phyloP scores from a whole-genome alignment of 2,113 vertebrate species.

The Percopsis transmontana region DNA sequence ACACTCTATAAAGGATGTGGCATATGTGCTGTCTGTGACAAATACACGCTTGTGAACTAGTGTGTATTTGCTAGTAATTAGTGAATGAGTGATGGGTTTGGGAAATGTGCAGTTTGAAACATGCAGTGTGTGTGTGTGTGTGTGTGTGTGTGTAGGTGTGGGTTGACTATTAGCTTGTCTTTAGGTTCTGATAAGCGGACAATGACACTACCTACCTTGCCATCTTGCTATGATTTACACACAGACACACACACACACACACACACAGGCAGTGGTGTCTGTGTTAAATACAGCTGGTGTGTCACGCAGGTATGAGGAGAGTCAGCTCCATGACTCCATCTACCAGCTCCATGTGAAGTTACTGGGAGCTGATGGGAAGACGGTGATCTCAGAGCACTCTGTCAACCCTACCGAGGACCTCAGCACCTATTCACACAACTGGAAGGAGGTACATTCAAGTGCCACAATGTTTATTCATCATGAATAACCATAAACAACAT shows the following conservation, averaged over 20 bases:
- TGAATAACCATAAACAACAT: not conserved
- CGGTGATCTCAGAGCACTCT: slow-evolving; percentile 73
- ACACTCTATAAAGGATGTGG: no score
- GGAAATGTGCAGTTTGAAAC: not conserved
- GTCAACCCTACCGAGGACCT: slow-evolving; percentile 60
- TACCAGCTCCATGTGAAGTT: slow-evolving; percentile 84
- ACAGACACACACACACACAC: not conserved
- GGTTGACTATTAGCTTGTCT: not conserved
- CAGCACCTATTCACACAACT: slow-evolving; percentile 69
- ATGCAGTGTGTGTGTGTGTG: not conserved
- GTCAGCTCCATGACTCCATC: slow-evolving; percentile 76
- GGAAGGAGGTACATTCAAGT: slow-evolving; percentile 72
- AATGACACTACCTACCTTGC: not conserved
- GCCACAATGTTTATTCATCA: not conserved
- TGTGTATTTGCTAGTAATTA: no score
- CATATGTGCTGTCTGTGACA: no score
- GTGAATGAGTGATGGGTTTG: no score
- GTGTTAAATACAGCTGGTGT: no score
- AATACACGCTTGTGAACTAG: no score
- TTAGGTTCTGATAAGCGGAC: not conserved
- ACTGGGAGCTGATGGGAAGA: slow-evolving; percentile 75
- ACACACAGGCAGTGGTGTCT: not conserved
- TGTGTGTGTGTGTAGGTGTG: not conserved
- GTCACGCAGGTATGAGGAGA: slow-evolving; percentile 84
- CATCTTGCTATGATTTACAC: not conserved